These are phyloP conservation scores for Ammodytes marinus DNA, from an alignment of 2,113 vertebrate genomes.

Conservation along the genomic window DNA sequence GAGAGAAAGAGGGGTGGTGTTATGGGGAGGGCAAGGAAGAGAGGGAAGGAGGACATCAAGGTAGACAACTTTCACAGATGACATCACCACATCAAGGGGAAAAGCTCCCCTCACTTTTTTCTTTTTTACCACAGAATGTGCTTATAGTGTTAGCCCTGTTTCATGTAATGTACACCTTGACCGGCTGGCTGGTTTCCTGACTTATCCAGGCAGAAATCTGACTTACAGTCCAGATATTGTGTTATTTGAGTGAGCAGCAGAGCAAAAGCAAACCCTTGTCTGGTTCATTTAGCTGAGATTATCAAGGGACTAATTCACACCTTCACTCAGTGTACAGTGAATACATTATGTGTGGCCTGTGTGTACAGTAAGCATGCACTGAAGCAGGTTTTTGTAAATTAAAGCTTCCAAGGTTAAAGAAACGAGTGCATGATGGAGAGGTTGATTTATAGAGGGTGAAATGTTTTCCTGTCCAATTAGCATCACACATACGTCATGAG, in stretches of 20 bases:
- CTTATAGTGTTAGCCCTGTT: slow-evolving; percentile 37
- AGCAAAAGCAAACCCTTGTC: slow-evolving; percentile 59
- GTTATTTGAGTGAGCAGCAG: slow-evolving; percentile 49
- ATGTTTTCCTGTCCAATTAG: slow-evolving; percentile 51
- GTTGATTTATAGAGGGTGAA: slow-evolving; percentile 37
- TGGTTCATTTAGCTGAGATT: slow-evolving; percentile 50
- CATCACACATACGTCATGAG: slow-evolving; percentile 26
- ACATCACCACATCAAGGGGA: slow-evolving; percentile 76
- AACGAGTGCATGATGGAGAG: slow-evolving; percentile 25
- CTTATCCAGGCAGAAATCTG: not conserved
- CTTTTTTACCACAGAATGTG: slow-evolving; percentile 42
- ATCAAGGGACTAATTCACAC: slow-evolving; percentile 46
- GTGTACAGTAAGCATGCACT: slow-evolving; percentile 30
- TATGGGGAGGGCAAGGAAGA: slow-evolving; percentile 22
- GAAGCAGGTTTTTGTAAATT: slow-evolving; percentile 35
- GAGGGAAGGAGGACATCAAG: slow-evolving; percentile 34
- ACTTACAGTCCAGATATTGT: slow-evolving; percentile 27
- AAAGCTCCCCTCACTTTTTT: slow-evolving; percentile 21
- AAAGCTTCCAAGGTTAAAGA: slow-evolving; percentile 16
- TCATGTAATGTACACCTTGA: slow-evolving; percentile 50
- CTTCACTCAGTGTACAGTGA: slow-evolving; percentile 30
- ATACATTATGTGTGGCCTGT: slow-evolving; percentile 33
- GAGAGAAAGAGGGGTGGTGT: slow-evolving; percentile 22
- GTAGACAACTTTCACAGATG: slow-evolving; percentile 58
- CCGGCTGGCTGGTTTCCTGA: slow-evolving; percentile 45